Base-by-base conservation (phyloP, 2,888 invertebrate species). In the Idaea aversata region DNA sequence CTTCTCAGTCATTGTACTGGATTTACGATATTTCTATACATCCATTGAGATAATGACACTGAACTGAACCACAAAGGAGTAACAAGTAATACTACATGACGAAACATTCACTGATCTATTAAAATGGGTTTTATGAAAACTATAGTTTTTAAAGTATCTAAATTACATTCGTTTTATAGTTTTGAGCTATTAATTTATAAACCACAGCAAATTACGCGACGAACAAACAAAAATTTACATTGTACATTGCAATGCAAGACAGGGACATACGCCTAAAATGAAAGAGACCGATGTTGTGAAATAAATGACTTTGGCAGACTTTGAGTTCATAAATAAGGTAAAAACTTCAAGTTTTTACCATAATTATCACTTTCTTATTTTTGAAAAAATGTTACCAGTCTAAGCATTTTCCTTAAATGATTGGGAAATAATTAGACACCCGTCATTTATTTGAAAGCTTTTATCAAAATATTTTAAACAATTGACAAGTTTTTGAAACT, bases 1-100 rank as follows among this genome's bases (percentile, higher is more conserved):
- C 73, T 88, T 90, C 76, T 91, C 92, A 75, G 85, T 88, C 93
- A 93, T 93, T 81, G 63, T 72, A 65, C 57, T 64, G 47, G 62
- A 63, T 16, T 66, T 65, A 65, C 59, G 63, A 59, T 16, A 59
- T 59, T 16, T 7, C 58, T 59, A 59, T 34, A 59, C 13, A 15
- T 59, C 13, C 59, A 59, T 57, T 69, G 61, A 66, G 67, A 61
- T 64, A 63, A 60, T 69, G 69, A 67, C 70, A 66, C 59, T 15
- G 58, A 58, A 16, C 47, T 47, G 67, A 57, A 61, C 65, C 68
- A 72, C 72, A 72, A 71, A 69, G 68, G 63, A 69, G 70, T 70
- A 67, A 68, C 68, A 65, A 59, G 13, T 59, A 25, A 10, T 59
- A 34, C 25, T 25, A 59, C 59, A 59, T 59, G 13, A 34, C 59